These are phyloP conservation scores for Hypsibius dujardini DNA, from an alignment of 1,140 invertebrate species.

Conservation along the genomic window DNA sequence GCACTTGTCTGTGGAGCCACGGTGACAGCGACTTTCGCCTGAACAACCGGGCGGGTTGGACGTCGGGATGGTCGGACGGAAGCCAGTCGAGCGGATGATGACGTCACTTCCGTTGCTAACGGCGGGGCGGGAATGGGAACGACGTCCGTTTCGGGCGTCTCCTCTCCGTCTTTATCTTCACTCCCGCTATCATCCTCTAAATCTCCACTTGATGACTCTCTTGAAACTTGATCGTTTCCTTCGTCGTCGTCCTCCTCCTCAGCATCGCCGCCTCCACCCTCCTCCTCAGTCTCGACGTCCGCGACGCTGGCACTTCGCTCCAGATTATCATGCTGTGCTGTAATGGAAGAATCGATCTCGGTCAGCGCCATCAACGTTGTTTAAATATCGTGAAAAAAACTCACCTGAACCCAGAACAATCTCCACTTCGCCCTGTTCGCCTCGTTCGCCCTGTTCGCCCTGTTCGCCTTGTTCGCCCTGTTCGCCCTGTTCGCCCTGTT, in stretches of 20 bases:
- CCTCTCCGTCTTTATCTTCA: background rate
- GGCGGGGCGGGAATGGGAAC: background rate
- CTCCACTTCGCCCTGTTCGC: background rate
- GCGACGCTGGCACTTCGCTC: background rate
- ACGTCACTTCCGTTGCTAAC: background rate
- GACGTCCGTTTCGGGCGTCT: background rate
- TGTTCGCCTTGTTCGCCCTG: background rate
- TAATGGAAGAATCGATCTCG: background rate
- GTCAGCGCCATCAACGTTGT: too few relatives aligned
- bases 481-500: background rate
- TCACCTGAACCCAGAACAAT: background rate
- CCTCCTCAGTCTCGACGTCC: background rate
- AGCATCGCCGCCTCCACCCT: background rate
- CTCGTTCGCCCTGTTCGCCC: background rate
- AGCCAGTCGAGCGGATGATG: background rate
- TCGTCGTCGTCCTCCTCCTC: background rate
- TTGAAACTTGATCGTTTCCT: background rate
- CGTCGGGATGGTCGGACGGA: background rate
- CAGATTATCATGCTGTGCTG: background rate
- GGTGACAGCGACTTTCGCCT: background rate
- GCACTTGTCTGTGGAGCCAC: too few relatives aligned
- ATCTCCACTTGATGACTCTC: background rate
- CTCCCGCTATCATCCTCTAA: background rate
- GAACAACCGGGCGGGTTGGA: background rate
- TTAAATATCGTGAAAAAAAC: too few relatives aligned